Evolutionary conservation across 2,113 vertebrate species (phyloP).

Genomic region (Aspidoscelis tigris): DNA sequence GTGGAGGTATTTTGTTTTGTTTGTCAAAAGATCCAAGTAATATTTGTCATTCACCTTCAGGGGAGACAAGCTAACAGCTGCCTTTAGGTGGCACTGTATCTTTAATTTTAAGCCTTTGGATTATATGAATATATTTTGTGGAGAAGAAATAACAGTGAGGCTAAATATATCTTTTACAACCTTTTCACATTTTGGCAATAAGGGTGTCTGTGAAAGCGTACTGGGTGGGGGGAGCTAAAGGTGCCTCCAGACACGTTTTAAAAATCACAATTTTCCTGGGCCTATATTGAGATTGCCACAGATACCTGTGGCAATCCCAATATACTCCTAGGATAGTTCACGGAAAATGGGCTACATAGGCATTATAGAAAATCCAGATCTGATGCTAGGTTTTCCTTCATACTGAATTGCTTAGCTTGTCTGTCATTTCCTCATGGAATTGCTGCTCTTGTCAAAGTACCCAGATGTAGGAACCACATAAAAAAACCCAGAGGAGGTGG

Average conservation of each 20-base stretch:
- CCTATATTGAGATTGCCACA: no score
- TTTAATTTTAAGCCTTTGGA: background rate
- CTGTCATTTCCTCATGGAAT: no score
- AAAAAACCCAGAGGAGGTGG: no score
- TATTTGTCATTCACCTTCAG: background rate
- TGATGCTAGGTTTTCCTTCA: background rate
- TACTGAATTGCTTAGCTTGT: no score
- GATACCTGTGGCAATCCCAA: no score
- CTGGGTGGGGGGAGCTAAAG: background rate
- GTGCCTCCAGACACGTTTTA: no score
- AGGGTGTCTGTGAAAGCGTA: background rate
- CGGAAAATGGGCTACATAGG: no score
- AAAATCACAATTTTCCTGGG: no score
- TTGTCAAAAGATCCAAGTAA: background rate
- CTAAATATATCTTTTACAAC: background rate
- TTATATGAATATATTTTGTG: background rate
- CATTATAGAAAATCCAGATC: no score
- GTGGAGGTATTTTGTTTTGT: background rate
- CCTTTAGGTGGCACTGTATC: constrained; percentile 11
- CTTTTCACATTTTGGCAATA: background rate
- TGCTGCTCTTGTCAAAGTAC: no score
- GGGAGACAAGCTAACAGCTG: background rate
- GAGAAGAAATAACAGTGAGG: background rate
- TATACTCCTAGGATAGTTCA: no score
- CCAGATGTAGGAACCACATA: no score